Base-by-base conservation (phyloP, 2,797 vertebrate genomes). In the Sebastes baramenuke region DNA sequence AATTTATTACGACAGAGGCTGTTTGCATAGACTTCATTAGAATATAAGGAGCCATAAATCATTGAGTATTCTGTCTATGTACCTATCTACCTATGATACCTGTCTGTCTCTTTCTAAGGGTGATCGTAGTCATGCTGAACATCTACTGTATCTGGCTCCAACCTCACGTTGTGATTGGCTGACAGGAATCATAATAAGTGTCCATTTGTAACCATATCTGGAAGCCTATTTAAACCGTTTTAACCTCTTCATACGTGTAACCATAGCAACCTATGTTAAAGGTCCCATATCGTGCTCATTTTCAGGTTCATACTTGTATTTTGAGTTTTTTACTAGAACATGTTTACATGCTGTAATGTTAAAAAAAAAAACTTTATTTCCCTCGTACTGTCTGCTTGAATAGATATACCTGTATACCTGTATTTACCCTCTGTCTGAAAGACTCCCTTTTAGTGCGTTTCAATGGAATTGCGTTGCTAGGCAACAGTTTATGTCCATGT, bases 11-110 rank as follows among this genome's bases (percentile, higher is more conserved):
- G 46, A 60, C 86, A 61, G 68, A 67, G 56, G 27, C 75, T 83
- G 84, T 90, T 91, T 92, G 80, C 87, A 54, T n/a, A 22, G 59
- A 82, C 69, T 70, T 81, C 78, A 85, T 88, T 82, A 79, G 72
- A 88, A 64, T 62, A 72, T 66, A 61, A 77, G 68, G 14, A 73
- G 54, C 11, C 68, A 27, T 72, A 67, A 72, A 72, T 81, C 70
- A 55, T 55, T 25, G 11, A 62, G 70, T 46, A 4, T 34, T 72
- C 62, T 6, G 46, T 69, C 64, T 54, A 18, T 42, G n/a, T 2
- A 24, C 22, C 71, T 72, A 58, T 49, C 61, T 62, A 18, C 29
- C 77, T 58, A 27, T 55, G 72, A 32, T n/a, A 46, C 42, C 42
- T 46, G 42, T 68, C 36, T 42, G 18, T 18, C 55, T 34, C 8